Evolutionary conservation across 2,797 vertebrate genomes (phyloP).

Genomic region (Danio kyathit): DNA sequence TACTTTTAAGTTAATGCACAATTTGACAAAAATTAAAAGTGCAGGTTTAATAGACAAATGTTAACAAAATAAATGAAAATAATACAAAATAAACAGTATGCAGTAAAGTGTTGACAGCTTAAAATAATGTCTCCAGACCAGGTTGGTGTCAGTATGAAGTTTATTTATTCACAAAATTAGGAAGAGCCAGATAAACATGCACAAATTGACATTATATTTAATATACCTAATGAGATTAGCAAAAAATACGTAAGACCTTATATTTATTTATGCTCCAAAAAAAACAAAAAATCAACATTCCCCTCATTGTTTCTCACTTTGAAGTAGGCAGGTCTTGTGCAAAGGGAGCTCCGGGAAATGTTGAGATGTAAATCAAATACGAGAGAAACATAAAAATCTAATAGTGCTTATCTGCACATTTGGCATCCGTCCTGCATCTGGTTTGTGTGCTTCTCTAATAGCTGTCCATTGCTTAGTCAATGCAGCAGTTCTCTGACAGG

Average conservation of each 20-base stretch:
- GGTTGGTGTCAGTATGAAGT: not conserved
- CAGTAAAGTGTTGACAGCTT: not conserved
- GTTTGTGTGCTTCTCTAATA: constrained; percentile 45
- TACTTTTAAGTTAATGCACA: too few species aligned
- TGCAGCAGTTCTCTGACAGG: constrained; percentile 31
- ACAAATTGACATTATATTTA: not conserved
- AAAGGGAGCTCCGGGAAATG: not conserved
- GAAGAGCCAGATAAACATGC: not conserved
- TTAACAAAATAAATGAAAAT: too few species aligned
- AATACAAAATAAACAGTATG: not conserved
- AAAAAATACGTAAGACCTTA: not conserved
- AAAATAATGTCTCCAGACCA: not conserved
- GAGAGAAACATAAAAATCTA: constrained; percentile 21
- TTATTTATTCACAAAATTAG: not conserved
- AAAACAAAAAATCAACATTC: not conserved
- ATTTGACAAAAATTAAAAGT: too few species aligned
- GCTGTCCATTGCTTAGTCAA: constrained; percentile 16
- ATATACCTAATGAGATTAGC: not conserved
- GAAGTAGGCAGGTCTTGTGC: not conserved
- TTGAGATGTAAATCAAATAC: constrained; percentile 27
- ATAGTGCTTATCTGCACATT: constrained; percentile 42
- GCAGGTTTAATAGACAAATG: too few species aligned
- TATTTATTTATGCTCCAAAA: not conserved
- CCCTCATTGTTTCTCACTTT: not conserved
- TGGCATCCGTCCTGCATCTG: constrained; percentile 53